Base-by-base conservation (phyloP, 1,140 invertebrate genomes). In the Dolichoris vasculosae region DNA sequence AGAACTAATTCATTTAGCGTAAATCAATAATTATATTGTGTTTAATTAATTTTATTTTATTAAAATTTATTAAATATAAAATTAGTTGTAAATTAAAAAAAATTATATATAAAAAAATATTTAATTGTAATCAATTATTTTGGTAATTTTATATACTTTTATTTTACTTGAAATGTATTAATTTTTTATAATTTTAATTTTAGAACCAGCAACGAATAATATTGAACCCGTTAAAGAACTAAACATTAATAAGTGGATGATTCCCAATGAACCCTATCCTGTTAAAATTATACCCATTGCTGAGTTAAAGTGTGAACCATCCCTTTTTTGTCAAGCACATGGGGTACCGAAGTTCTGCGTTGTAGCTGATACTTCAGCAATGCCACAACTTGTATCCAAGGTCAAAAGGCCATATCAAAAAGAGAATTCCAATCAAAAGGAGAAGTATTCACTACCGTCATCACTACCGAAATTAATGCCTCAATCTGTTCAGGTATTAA, bases 301-400 rank as follows among this genome's bases (percentile, higher is more conserved):
- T 6, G 91, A 91, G 30, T 88, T 92, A 69, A 92, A 92, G 69
- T 90, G 89, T 9, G 87, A 91, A 67, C 92, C 93, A 11, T 91
- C 93, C 0, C 84, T 93, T n/a, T 48, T 91, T 26, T 91, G 92
- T 83, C 90, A 90, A 75, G 90, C 88, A 3, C 91, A 93, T 46
- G 92, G 91, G 15, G 88, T 93, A 51, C 93, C 93, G 17, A 92
- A 90, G 82, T 93, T 92, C 76, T 93, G 92, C 79, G 90, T 93
- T 9, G 89, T 93, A 84, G 86, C 92, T 7, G 90, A 93, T 67
- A 77, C 88, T 67, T 15, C 87, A 55, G 0, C 79, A 3, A 73
- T 73, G 35, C 59, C 82, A 40, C 38, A 76, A 48, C 9, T 86
- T 30, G n/a, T 64, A 63, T 17, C 15, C 83, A 83, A 55, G 38